Base-by-base conservation (phyloP, 1,140 invertebrate species). In the Lethocerus indicus region DNA sequence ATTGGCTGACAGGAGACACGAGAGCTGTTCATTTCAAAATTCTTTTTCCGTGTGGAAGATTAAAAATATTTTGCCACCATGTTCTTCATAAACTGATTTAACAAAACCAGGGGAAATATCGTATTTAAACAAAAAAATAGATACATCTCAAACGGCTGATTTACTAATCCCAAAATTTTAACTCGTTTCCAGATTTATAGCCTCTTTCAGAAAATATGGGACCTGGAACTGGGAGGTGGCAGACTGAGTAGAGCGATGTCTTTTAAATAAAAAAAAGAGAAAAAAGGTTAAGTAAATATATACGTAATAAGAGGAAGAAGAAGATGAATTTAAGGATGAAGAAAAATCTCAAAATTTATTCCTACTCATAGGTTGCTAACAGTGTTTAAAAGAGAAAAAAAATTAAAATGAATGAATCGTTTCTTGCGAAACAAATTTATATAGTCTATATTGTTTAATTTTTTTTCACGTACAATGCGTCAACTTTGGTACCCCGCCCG, bases 141-240 rank as follows among this genome's bases (percentile, higher is more conserved):
- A n/a, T n/a, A n/a, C n/a, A n/a, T n/a, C n/a, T n/a, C n/a, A n/a
- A n/a, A n/a, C n/a, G n/a, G n/a, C n/a, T n/a, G n/a, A n/a, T n/a
- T n/a, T n/a, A n/a, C 20, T 3, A 12, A 3, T 41, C 3, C 14
- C 20, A 16, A 3, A 2, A 4, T 42, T 42, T 43, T 42, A 20
- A 42, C 43, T n/a, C 18, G 26, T 13, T 50, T 50, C 14, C 41
- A 50, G 49, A 50, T 41, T 50, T 50, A 43, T 50, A 50, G 42
- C 49, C 32, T 48, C 21, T 48, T 13, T 39, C 7, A 18, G 18
- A 18, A 39, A n/a, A 18, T 24, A 48, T 39, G 47, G 26, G 18
- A 48, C 23, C 36, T 44, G 42, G 42, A 21, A 18, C n/a, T 18
- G 26, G 32, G 36, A 48, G 47, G 29, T 48, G 47, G 47, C 47